Percentiles rank a stretch among this genome's conserved stretches.
Conservation (phyloP, 2,888 invertebrate species). For the Zele albiditarsus region DNA sequence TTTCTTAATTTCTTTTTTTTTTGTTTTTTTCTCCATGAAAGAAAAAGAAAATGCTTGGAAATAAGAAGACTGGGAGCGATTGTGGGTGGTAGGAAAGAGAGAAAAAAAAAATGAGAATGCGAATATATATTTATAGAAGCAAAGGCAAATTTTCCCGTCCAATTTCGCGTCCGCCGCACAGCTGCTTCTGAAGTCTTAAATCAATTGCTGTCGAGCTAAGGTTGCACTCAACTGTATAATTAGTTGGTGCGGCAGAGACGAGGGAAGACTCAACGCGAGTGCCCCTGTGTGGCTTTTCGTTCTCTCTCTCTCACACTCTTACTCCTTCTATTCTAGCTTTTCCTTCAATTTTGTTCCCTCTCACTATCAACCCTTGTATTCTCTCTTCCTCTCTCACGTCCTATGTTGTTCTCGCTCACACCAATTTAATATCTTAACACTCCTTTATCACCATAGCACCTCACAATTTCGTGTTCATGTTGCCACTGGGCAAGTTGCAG, state of each 20-base stretch:
- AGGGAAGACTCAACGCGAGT: conserved; percentile 21
- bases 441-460: conserved; percentile 58
- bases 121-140: conserved; percentile 50
- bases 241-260: conserved; percentile 57
- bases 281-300: conserved; percentile 50
- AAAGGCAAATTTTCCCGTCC: conserved; percentile 58
- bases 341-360: conserved; percentile 20
- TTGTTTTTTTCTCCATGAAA: neutral
- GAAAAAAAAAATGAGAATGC: conserved; percentile 25
- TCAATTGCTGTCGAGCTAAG: conserved; percentile 65
- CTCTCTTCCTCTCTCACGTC: no score
- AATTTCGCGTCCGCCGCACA: conserved; percentile 62
- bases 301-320: neutral
- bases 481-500: conserved; percentile 55
- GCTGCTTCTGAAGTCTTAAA: conserved; percentile 67
- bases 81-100: conserved; percentile 15
- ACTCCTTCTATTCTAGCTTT: neutral
- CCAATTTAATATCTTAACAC: conserved; percentile 67
- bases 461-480: conserved; percentile 58
- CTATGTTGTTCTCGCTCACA: conserved; percentile 14
- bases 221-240: conserved; percentile 66
- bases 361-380: conserved; percentile 43
- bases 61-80: conserved; percentile 22
- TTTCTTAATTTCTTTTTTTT: neutral
- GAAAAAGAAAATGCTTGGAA: neutral